These are phyloP conservation scores for Salmo trutta DNA, from an alignment of 2,797 vertebrate species.

Conservation along the genomic window DNA sequence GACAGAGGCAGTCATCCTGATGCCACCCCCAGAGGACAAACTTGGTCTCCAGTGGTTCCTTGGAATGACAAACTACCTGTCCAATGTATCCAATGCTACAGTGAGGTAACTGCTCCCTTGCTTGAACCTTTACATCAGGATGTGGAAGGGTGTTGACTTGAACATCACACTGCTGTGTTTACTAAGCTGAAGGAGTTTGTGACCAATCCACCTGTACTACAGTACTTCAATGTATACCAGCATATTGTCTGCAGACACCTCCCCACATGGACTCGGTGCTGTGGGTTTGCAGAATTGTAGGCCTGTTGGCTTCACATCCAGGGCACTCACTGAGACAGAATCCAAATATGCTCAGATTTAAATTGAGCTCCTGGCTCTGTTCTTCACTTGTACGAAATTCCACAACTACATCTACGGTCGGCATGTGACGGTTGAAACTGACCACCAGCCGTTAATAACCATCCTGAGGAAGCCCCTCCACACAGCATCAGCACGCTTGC, in stretches of 20 bases:
- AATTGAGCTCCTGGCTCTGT: conserved; percentile 23
- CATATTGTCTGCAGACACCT: conserved; percentile 24
- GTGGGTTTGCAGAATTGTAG: conserved; percentile 18
- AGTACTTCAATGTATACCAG: conserved; percentile 19
- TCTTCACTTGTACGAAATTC: conserved; percentile 21
- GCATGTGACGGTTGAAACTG: neutral
- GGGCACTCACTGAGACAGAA: conserved; percentile 11
- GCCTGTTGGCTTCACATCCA: conserved; percentile 12
- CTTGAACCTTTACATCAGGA: conserved; percentile 9
- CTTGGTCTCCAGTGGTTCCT: conserved; percentile 10
- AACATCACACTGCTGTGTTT: neutral
- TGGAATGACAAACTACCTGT: conserved; percentile 20
- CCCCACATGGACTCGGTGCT: conserved; percentile 16
- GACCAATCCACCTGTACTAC: neutral
- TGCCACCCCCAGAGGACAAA: conserved; percentile 8
- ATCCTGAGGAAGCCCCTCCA: conserved; percentile 21
- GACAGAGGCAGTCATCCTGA: conserved; percentile 11
- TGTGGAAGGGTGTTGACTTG: conserved; percentile 12
- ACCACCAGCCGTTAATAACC: conserved; percentile 14
- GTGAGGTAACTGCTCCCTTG: conserved; percentile 8
- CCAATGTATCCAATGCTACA: conserved; percentile 23
- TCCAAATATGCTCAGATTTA: conserved; percentile 13
- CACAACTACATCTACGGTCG: conserved; percentile 5
- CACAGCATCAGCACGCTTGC: conserved; percentile 16
- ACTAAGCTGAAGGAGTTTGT: conserved; percentile 15